A percentile compares a stretch with the other conserved stretches of the same genome.
Conservation (phyloP, 2,888 invertebrate species). For the Spisula subtruncata region DNA sequence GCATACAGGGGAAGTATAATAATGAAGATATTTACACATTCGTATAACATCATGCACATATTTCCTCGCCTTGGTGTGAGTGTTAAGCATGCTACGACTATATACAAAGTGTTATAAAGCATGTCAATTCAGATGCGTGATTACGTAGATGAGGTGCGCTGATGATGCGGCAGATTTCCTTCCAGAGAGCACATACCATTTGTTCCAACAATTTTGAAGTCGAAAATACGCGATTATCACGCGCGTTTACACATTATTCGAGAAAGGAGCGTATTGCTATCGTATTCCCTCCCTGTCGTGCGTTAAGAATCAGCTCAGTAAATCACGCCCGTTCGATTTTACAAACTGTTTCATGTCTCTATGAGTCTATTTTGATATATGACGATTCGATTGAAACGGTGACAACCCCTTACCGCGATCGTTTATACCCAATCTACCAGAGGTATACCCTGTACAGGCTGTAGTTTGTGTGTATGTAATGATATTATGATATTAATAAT, state of each 20-base stretch:
- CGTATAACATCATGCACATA: neutral
- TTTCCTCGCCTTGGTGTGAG: neutral
- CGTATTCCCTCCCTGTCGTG: neutral
- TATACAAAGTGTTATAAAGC: conserved; percentile 6
- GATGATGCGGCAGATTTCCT: neutral
- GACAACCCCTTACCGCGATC: conserved; percentile 32
- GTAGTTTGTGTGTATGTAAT: conserved; percentile 48
- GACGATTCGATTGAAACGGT: conserved; percentile 6
- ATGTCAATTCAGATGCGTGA: neutral
- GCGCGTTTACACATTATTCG: conserved; percentile 15
- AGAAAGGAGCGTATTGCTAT: neutral
- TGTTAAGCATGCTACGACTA: neutral
- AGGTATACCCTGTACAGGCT: neutral
- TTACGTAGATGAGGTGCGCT: neutral
- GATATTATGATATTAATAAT: conserved; percentile 28
- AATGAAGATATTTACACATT: conserved; percentile 17
- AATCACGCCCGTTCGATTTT: conserved; percentile 25
- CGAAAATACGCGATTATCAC: conserved; percentile 1
- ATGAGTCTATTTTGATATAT: conserved; percentile 27
- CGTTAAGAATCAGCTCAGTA: conserved; percentile 7
- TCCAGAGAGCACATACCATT: neutral
- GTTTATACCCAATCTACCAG: conserved; percentile 34
- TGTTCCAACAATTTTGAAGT: neutral
- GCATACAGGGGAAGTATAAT: neutral
- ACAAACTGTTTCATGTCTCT: neutral